phyloP scores from a whole-genome alignment of 2,888 invertebrate species.

The Lymantria monacha region DNA sequence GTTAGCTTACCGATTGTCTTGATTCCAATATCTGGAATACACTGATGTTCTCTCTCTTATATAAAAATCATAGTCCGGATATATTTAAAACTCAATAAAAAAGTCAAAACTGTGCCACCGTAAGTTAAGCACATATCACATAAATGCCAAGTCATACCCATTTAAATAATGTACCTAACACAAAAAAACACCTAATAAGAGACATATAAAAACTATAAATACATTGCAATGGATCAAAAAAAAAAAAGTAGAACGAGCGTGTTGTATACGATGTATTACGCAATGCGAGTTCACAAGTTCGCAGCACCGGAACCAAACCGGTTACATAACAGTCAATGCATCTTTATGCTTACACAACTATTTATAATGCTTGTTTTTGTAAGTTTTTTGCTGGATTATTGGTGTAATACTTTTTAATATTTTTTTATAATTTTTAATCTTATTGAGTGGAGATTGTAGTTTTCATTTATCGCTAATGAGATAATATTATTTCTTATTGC shows the following conservation, averaged over 20 bases:
- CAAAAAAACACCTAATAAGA: neutral
- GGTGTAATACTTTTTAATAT: neutral
- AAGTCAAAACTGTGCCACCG: neutral
- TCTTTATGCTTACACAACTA: constrained; percentile 10
- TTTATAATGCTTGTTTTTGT: neutral
- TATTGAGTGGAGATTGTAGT: neutral
- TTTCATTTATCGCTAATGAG: neutral
- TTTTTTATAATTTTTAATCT: neutral
- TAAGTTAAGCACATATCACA: neutral
- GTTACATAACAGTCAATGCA: constrained; percentile 4
- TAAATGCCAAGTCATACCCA: constrained; percentile 5
- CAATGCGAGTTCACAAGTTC: constrained; percentile 16
- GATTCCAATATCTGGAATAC: constrained; percentile 1
- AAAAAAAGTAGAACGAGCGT: constrained; percentile 17
- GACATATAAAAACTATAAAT: constrained; percentile 11
- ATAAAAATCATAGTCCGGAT: constrained; percentile 5
- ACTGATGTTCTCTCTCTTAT: constrained; percentile 4
- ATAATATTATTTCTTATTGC: too few species aligned
- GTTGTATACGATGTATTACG: constrained; percentile 18
- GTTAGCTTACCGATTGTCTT: constrained; percentile 7
- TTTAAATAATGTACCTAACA: neutral
- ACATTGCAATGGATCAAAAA: constrained; percentile 1
- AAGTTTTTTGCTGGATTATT: neutral
- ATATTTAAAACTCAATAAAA: neutral
- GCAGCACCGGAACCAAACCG: constrained; percentile 4